phyloP scores from a whole-genome alignment of 2,797 vertebrate species.

The Pseudopleuronectes americanus region DNA sequence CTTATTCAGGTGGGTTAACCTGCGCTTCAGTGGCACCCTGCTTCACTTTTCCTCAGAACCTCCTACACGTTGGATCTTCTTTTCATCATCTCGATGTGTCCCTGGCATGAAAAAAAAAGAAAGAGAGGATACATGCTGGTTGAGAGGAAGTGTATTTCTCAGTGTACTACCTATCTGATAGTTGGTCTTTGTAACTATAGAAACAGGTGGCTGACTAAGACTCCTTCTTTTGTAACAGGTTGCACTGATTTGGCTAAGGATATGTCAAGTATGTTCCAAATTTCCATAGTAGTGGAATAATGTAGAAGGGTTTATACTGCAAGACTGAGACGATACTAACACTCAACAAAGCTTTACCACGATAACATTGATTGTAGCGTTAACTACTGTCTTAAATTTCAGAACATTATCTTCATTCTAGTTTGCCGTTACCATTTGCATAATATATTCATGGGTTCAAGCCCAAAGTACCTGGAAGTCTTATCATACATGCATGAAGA shows the following conservation, averaged over 20 bases:
- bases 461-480: no score
- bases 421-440: no score
- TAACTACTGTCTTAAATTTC: no score
- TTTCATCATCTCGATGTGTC: constrained; percentile 64
- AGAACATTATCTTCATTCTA: no score
- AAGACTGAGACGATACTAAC: constrained; percentile 17
- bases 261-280: constrained; percentile 22
- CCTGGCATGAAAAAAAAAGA: constrained; percentile 53
- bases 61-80: constrained; percentile 47
- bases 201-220: constrained; percentile 67
- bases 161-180: constrained; percentile 55
- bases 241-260: constrained; percentile 36
- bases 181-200: constrained; percentile 71
- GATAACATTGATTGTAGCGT: no score
- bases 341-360: background rate
- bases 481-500: no score
- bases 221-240: constrained; percentile 52
- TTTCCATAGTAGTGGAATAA: constrained; percentile 30
- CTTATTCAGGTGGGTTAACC: constrained; percentile 37
- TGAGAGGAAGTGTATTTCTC: constrained; percentile 57
- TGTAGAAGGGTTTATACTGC: constrained; percentile 19
- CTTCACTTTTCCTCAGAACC: constrained; percentile 44
- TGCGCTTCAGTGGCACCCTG: constrained; percentile 33
- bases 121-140: constrained; percentile 39
- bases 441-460: no score